These are phyloP conservation scores for Asobara japonica DNA, from an alignment of 1,140 invertebrate species.

Conservation along the genomic window DNA sequence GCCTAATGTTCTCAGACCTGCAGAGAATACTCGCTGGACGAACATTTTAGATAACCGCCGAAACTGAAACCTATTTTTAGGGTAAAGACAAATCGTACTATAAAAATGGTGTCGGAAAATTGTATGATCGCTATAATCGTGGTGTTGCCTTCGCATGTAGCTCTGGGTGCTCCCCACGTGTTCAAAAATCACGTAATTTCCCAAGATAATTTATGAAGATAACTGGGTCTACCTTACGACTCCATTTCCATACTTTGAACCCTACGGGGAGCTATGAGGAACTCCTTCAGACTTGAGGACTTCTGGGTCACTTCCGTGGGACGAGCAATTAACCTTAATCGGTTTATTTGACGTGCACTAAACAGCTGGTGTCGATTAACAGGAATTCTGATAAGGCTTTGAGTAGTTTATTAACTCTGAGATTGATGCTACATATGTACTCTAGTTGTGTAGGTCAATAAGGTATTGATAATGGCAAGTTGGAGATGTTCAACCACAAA, in stretches of 20 bases:
- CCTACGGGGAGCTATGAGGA: background rate
- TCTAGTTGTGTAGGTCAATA: background rate
- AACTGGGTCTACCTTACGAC: background rate
- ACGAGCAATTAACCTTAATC: background rate
- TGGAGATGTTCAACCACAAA: no score
- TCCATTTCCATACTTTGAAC: background rate
- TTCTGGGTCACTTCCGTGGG: background rate
- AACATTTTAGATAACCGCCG: no score
- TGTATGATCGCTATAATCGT: no score
- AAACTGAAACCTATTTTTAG: no score
- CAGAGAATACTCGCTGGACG: no score
- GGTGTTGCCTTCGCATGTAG: no score
- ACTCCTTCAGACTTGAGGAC: background rate
- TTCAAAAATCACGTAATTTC: no score
- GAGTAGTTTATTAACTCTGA: background rate
- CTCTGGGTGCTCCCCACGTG: no score
- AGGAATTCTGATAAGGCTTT: background rate
- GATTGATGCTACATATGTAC: background rate
- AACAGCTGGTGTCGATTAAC: background rate
- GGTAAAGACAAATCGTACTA: no score
- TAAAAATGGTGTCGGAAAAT: no score
- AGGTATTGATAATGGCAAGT: background rate
- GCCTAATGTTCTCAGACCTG: no score
- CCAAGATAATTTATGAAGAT: no score
- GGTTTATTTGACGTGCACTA: background rate